Evolutionary conservation across 1,140 invertebrate genomes (phyloP).

Genomic region (Nylanderia fulva): DNA sequence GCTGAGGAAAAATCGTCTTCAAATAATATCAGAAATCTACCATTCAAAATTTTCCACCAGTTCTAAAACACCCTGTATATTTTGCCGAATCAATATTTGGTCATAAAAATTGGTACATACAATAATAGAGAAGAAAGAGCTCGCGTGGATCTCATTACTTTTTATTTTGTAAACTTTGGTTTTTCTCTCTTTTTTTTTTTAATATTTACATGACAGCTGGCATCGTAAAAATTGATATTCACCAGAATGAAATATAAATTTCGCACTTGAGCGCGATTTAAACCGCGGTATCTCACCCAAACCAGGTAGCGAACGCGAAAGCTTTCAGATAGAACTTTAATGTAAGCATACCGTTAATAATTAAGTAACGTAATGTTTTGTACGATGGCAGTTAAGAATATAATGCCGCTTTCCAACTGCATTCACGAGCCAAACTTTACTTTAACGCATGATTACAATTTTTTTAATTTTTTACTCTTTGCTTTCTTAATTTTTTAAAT

Average conservation of each 20-base stretch:
- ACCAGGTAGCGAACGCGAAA: not conserved
- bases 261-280: constrained; percentile 28
- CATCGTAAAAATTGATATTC: not conserved
- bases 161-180: not conserved
- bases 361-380: constrained; percentile 31
- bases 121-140: not conserved
- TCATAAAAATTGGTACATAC: not conserved
- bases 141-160: not conserved
- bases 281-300: not conserved
- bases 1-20: no score
- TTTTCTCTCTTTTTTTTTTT: not conserved
- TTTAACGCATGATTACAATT: no score
- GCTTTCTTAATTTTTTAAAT: no score
- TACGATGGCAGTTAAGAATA: constrained; percentile 30
- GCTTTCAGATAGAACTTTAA: constrained; percentile 11
- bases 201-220: not conserved
- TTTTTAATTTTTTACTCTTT: no score
- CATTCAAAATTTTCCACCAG: no score
- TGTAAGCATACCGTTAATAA: constrained; percentile 23
- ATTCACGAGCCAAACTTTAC: no score
- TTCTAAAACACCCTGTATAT: no score
- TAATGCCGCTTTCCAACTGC: not conserved
- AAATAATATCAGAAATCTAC: no score
- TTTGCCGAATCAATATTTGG: not conserved
- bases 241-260: constrained; percentile 9